A percentile compares a stretch with the other conserved stretches of the same genome.
These are phyloP conservation scores for Xenopus borealis DNA, from an alignment of 2,113 vertebrate species.

Conservation along the genomic window DNA sequence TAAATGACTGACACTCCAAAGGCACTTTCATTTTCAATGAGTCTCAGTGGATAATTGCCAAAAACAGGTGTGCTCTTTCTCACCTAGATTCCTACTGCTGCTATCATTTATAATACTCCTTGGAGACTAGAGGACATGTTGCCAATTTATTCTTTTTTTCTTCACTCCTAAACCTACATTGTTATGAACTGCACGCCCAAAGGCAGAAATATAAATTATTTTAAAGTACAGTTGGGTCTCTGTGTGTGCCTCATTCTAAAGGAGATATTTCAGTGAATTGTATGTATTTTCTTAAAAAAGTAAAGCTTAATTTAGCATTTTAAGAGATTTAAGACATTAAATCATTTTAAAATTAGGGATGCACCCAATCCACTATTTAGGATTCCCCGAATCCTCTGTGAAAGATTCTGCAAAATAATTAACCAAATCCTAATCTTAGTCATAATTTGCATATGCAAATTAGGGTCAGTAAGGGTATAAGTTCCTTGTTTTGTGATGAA, in stretches of 20 bases:
- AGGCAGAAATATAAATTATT: conserved; percentile 40
- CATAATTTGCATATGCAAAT: no score
- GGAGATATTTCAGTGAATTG: no score
- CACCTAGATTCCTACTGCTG: conserved; percentile 51
- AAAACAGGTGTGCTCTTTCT: conserved; percentile 54
- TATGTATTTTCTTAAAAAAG: no score
- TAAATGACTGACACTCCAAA: conserved; percentile 49
- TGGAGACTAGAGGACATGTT: conserved; percentile 52
- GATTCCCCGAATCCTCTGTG: no score
- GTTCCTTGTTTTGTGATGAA: no score
- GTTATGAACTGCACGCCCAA: conserved; percentile 47
- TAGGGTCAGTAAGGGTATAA: no score
- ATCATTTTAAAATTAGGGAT: no score
- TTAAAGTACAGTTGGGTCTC: neutral
- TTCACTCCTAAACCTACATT: conserved; percentile 49
- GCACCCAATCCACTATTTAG: no score
- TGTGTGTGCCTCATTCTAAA: neutral
- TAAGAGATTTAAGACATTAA: no score
- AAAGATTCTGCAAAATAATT: no score
- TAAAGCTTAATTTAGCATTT: no score
- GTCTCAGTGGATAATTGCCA: conserved; percentile 52
- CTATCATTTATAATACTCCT: conserved; percentile 54
- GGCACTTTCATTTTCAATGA: conserved; percentile 36
- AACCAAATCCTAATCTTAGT: no score
- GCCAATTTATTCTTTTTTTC: conserved; percentile 61